phyloP scores from a whole-genome alignment of 2,888 invertebrate species.

The Linnaemya tessellans region DNA sequence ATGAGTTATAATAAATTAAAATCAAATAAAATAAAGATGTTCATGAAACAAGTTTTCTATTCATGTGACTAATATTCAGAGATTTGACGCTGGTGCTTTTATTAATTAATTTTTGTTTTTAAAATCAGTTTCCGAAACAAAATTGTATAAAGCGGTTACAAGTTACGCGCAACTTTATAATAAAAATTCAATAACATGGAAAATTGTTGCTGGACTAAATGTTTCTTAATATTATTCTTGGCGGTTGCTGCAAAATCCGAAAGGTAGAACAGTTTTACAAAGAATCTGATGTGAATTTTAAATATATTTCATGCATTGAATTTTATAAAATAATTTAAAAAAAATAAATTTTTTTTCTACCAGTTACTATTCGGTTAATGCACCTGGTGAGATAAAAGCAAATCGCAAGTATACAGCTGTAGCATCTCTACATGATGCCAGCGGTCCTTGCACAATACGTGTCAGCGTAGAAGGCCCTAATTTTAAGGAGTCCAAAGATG shows the following conservation, averaged over 20 bases:
- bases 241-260: background rate
- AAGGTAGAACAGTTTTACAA: background rate
- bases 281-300: background rate
- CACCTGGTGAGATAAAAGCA: slow-evolving; percentile 37
- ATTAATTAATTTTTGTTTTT: background rate
- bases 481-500: slow-evolving; percentile 81
- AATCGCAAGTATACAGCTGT: slow-evolving; percentile 72
- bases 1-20: too few relatives aligned
- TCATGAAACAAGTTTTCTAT: background rate
- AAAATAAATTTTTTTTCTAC: background rate
- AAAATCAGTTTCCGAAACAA: background rate
- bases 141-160: background rate
- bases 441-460: slow-evolving; percentile 21
- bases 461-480: slow-evolving; percentile 79
- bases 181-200: background rate
- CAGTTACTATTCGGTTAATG: slow-evolving; percentile 59
- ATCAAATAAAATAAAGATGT: background rate
- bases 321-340: background rate
- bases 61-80: background rate
- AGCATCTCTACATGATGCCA: slow-evolving; percentile 20
- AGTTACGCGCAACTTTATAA: background rate
- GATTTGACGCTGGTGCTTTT: background rate
- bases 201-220: background rate
- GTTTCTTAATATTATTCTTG: background rate
- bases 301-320: background rate